Evolutionary conservation across 1,140 invertebrate species (phyloP).

Genomic region (Habropoda laboriosa): DNA sequence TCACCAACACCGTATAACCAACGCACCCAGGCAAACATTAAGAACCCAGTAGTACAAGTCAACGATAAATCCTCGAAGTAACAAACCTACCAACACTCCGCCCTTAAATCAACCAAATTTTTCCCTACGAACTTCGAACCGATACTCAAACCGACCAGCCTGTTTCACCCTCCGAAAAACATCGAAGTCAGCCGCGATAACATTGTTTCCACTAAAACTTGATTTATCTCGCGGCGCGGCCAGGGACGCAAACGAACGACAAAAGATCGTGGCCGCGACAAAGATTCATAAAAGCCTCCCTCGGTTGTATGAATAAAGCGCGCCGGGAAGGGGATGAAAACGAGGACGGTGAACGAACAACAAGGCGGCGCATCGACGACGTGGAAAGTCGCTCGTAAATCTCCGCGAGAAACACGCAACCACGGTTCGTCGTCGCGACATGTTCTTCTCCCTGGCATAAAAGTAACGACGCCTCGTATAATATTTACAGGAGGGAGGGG

Average conservation of each 20-base stretch:
- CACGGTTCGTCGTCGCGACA: not conserved
- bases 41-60: no score
- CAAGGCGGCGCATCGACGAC: not conserved
- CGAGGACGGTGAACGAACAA: not conserved
- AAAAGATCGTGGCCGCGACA: not conserved
- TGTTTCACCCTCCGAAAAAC: no score
- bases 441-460: not conserved
- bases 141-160: no score
- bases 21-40: no score
- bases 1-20: no score
- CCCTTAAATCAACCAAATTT: no score
- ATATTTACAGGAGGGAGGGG: constrained; percentile 34
- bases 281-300: not conserved
- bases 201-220: no score
- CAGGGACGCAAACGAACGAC: not conserved
- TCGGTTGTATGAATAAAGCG: not conserved
- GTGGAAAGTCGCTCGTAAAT: constrained; percentile 19
- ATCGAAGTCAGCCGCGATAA: no score
- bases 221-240: no score
- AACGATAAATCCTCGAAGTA: no score
- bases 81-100: no score
- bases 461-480: constrained; percentile 22
- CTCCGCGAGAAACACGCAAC: not conserved
- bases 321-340: not conserved
- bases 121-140: no score